phyloP scores from a whole-genome alignment of 2,113 vertebrate species.

The Jacana jacana region DNA sequence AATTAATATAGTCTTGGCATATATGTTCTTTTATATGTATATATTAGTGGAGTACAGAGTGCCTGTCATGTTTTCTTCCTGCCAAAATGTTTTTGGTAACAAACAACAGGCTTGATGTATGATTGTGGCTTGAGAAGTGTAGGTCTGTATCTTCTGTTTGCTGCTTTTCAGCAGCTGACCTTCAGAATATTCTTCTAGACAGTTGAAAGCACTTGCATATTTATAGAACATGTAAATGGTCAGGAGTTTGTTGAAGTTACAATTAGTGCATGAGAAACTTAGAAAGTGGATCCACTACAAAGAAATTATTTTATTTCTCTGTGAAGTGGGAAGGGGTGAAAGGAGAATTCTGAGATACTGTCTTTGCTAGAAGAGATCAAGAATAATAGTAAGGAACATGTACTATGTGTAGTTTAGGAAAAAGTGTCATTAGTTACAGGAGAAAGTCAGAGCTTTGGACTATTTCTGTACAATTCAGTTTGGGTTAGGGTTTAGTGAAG shows the following conservation, averaged over 20 bases:
- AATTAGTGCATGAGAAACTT: not conserved
- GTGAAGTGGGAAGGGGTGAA: not conserved
- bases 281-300: not conserved
- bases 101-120: not conserved
- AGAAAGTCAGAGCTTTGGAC: not conserved
- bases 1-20: not conserved
- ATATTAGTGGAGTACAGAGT: conserved; percentile 1
- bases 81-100: conserved; percentile 16
- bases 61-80: conserved; percentile 4
- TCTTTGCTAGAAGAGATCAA: not conserved
- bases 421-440: not conserved
- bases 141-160: not conserved
- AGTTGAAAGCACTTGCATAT: not conserved
- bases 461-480: not conserved
- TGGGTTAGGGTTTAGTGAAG: not conserved
- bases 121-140: not conserved
- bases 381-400: not conserved
- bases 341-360: not conserved
- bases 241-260: not conserved
- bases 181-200: not conserved
- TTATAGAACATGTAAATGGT: not conserved
- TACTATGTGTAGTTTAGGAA: not conserved
- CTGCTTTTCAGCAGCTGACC: not conserved
- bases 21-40: not conserved
- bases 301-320: not conserved